Percentiles rank a stretch among this genome's conserved stretches.
Evolutionary conservation across 2,113 vertebrate genomes (phyloP).

Genomic region (Eira barbara): DNA sequence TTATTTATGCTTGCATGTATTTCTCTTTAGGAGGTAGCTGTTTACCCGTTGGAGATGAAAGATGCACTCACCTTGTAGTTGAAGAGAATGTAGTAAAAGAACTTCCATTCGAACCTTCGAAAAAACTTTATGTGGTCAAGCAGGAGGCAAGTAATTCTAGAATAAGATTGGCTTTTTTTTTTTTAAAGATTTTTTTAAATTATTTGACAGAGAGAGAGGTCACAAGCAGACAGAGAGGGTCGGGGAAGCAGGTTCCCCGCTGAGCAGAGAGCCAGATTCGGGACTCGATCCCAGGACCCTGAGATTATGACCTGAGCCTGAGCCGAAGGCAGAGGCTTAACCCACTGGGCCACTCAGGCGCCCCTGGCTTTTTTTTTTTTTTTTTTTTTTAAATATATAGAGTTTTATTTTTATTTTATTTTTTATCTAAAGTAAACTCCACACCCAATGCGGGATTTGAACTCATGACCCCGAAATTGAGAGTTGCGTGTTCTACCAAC

Average conservation of each 20-base stretch:
- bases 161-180: neutral
- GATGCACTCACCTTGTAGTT: slow-evolving; percentile 95
- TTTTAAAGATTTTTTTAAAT: too few relatives aligned
- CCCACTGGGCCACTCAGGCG: too few relatives aligned
- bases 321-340: too few relatives aligned
- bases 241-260: too few relatives aligned
- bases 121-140: slow-evolving; percentile 95
- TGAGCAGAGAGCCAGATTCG: too few relatives aligned
- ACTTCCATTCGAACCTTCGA: slow-evolving; percentile 89
- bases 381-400: neutral
- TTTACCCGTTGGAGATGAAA: slow-evolving; percentile 91
- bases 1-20: slow-evolving; percentile 4
- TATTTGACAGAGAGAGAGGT: too few relatives aligned
- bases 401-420: neutral
- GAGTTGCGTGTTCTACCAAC: neutral
- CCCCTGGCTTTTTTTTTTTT: neutral
- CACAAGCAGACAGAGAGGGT: too few relatives aligned
- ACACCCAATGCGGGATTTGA: neutral
- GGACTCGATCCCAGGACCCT: too few relatives aligned
- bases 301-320: too few relatives aligned
- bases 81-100: slow-evolving; percentile 96
- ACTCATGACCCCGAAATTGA: neutral
- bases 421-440: neutral
- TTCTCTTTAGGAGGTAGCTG: slow-evolving; percentile 86
- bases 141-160: slow-evolving; percentile 90